Evolutionary conservation across 2,888 invertebrate genomes (phyloP), one percentile per base, ranked within the genome.

Genomic region (Chalcosyrphus nemorum): DNA sequence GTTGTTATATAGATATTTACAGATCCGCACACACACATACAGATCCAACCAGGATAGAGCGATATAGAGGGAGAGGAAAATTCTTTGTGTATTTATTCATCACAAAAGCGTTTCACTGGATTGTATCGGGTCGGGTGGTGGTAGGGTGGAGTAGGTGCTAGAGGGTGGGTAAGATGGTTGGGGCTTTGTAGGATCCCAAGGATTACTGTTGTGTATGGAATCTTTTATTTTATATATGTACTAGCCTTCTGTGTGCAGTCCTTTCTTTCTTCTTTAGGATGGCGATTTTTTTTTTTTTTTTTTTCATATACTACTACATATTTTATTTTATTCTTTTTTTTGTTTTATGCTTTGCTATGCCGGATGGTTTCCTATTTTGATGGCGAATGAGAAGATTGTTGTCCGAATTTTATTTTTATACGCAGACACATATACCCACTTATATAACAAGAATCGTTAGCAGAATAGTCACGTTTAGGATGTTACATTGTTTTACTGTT

Each of bases 41-140:
- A 32, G 3, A 35, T 15, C 4, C 2, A 15, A 2, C 11, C 1
- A n/a, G n/a, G n/a, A 2, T 3, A 13, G n/a, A 13, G 13, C 32
- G 21, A 5, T n/a, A 24, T 6, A 11, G 50, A 9, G n/a, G 17
- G 27, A 35, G 54, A 45, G 21, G 17, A 45, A 52, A 27, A 65
- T 74, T 74, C 74, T 74, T 74, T 65, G 65, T n/a, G 65, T 15
- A 65, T 75, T 65, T 74, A 65, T 75, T 38, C 38, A 47, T 65
- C 65, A 74, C 57, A 59, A 80, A 66, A 80, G 52, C 74, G 43
- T 72, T 77, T 63, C 56, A 38, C 74, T 41, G 66, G 38, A 81
- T 81, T 81, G 80, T 75, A 81, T 81, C 61, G 80, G 66, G 45
- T 45, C 47, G 45, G 50, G 17, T 29, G 59, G 19, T 76, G 63